Evolutionary conservation across 2,797 vertebrate genomes (phyloP).

Genomic region (Lophius americanus): DNA sequence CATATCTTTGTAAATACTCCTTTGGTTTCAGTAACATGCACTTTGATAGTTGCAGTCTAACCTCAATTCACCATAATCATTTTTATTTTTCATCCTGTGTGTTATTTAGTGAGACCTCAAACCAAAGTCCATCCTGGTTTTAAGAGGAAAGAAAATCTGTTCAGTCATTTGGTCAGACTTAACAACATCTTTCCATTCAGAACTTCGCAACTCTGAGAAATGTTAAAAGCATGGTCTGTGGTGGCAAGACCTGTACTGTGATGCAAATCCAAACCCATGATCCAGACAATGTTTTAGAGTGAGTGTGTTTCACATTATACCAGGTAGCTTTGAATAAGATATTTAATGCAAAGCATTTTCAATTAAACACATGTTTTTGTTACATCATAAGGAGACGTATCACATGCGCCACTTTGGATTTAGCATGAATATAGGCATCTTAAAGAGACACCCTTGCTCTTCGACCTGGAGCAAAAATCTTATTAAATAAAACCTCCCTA

Average conservation of each 20-base stretch:
- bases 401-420: not conserved
- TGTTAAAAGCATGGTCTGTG: slow-evolving; percentile 69
- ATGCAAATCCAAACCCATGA: slow-evolving; percentile 61
- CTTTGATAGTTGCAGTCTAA: slow-evolving; percentile 65
- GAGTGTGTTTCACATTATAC: slow-evolving; percentile 38
- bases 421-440: not conserved
- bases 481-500: no score
- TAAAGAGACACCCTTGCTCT: not conserved
- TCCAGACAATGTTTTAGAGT: slow-evolving; percentile 34
- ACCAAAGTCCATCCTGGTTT: slow-evolving; percentile 72
- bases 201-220: slow-evolving; percentile 49
- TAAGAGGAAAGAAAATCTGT: slow-evolving; percentile 72
- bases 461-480: not conserved
- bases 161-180: slow-evolving; percentile 71
- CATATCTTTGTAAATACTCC: slow-evolving; percentile 43
- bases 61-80: slow-evolving; percentile 65
- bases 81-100: slow-evolving; percentile 69
- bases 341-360: slow-evolving; percentile 39
- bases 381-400: slow-evolving; percentile 12
- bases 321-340: slow-evolving; percentile 43
- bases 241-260: slow-evolving; percentile 68
- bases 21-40: slow-evolving; percentile 45
- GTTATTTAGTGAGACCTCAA: slow-evolving; percentile 74
- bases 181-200: slow-evolving; percentile 71
- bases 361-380: slow-evolving; percentile 25